phyloP scores from a whole-genome alignment of 2,797 vertebrate genomes.

The Bufotes viridis region DNA sequence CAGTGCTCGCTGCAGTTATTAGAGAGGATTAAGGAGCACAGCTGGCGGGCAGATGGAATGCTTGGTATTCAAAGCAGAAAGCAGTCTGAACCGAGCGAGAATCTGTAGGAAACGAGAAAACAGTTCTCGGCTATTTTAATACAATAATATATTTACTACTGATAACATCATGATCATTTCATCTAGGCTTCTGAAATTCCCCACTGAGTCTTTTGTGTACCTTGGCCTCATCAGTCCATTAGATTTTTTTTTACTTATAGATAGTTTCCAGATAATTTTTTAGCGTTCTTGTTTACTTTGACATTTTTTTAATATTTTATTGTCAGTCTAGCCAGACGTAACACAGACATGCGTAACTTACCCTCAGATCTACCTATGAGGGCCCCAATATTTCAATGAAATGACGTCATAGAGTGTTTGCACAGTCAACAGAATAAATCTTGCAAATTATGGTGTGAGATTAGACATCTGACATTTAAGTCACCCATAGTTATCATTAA shows the following conservation, averaged over 20 bases:
- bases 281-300: not conserved
- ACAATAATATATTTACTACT: conserved; percentile 60
- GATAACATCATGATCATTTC: conserved; percentile 28
- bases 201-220: not conserved
- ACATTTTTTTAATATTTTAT: conserved; percentile 13
- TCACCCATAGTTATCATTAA: not conserved
- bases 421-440: not conserved
- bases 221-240: conserved; percentile 30
- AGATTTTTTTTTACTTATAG: conserved; percentile 5
- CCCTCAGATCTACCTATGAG: not conserved
- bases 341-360: conserved; percentile 5
- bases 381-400: not conserved
- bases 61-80: conserved; percentile 78
- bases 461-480: not conserved
- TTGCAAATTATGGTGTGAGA: conserved; percentile 2
- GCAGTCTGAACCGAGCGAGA: conserved; percentile 70
- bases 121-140: conserved; percentile 50
- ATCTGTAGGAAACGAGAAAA: conserved; percentile 57
- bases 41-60: conserved; percentile 85
- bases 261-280: conserved; percentile 45
- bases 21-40: conserved; percentile 73
- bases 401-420: not conserved
- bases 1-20: conserved; percentile 69
- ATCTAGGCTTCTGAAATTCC: conserved; percentile 3
- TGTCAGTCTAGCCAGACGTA: conserved; percentile 18